These are phyloP conservation scores for Pedionomus torquatus DNA, from an alignment of 2,113 vertebrate genomes.

Conservation along the genomic window DNA sequence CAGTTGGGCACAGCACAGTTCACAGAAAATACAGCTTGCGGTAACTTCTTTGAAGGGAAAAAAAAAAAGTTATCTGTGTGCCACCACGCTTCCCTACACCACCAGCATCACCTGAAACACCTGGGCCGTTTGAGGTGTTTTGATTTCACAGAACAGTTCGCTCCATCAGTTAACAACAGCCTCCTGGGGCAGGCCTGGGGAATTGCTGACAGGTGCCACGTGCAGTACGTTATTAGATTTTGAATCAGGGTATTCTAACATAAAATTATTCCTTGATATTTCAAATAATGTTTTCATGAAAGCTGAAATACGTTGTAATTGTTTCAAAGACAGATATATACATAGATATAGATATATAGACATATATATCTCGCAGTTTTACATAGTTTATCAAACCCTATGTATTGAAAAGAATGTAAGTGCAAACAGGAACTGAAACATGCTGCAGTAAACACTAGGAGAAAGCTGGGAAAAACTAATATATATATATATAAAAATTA, in stretches of 20 bases:
- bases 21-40: neutral
- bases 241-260: neutral
- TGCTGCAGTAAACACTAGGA: neutral
- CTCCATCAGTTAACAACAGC: neutral
- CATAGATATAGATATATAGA: neutral
- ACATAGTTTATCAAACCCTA: neutral
- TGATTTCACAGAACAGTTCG: neutral
- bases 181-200: neutral
- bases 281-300: neutral
- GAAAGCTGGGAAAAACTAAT: neutral
- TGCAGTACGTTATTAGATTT: neutral
- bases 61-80: neutral
- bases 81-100: neutral
- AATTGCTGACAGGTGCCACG: neutral
- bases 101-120: neutral
- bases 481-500: neutral
- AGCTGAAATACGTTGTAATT: neutral
- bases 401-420: neutral
- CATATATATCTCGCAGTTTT: neutral
- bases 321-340: neutral
- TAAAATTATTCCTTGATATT: neutral
- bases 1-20: neutral
- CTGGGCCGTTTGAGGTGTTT: neutral
- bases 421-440: conserved; percentile 9
- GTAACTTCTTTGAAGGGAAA: neutral